Percentiles rank a stretch among this genome's conserved stretches.
These are phyloP conservation scores for Chelidonichthys spinosus DNA, from an alignment of 2,797 vertebrate genomes.

Conservation along the genomic window DNA sequence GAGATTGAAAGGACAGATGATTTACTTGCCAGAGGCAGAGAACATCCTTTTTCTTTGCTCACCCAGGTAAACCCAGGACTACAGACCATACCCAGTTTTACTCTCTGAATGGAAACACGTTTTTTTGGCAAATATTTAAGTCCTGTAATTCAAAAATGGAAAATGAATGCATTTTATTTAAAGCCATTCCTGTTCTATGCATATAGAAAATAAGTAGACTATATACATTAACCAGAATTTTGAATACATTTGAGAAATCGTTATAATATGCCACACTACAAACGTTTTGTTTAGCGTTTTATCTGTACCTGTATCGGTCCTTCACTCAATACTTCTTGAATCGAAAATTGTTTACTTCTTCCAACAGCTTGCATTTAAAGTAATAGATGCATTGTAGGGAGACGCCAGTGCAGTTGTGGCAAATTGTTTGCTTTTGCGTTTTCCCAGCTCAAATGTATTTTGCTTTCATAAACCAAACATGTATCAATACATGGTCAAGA, in stretches of 20 bases:
- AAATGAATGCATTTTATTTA: conserved; percentile 5
- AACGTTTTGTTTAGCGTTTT: no score
- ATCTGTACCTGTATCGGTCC: neutral
- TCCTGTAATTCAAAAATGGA: neutral
- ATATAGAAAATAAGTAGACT: neutral
- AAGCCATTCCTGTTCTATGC: neutral
- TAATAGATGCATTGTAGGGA: no score
- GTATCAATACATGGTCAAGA: neutral
- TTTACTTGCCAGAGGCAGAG: conserved; percentile 97
- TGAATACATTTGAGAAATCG: neutral
- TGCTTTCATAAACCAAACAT: neutral
- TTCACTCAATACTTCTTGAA: neutral
- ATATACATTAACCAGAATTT: neutral
- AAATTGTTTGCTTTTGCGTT: no score
- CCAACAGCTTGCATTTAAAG: no score
- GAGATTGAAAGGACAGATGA: conserved; percentile 98
- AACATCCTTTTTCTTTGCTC: conserved; percentile 99
- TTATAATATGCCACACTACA: neutral
- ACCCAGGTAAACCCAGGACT: conserved; percentile 88
- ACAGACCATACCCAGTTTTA: conserved; percentile 12
- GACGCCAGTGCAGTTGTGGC: neutral
- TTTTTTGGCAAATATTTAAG: conserved; percentile 15
- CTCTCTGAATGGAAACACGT: neutral
- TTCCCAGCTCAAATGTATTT: neutral
- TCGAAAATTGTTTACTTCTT: no score